Evolutionary conservation across 2,888 invertebrate species (phyloP), one percentile per base, ranked within the genome.

Genomic region (Xanthia icteritia): DNA sequence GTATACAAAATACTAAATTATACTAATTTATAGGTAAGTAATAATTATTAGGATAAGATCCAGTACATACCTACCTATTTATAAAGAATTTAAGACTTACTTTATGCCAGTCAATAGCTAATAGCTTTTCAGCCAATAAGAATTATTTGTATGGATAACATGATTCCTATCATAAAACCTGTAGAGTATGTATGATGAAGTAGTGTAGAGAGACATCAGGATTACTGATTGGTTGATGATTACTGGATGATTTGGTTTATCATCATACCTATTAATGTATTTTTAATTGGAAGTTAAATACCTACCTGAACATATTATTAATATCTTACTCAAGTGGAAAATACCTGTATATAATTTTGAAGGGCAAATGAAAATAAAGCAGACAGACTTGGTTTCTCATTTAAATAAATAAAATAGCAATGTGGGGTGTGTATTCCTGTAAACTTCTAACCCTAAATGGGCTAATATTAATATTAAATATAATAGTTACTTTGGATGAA

Each of bases 211-310:
- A 51, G 51, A 51, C 20, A 20, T 51, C 51, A 51, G 56, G 75
- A 73, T 45, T 56, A 75, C 11, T 56, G 9, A n/a, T n/a, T n/a
- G n/a, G n/a, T n/a, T n/a, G n/a, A n/a, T n/a, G n/a, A n/a, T n/a
- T n/a, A n/a, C n/a, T n/a, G n/a, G n/a, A 20, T 56, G 31, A 73
- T 75, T 73, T 23, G 11, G 23, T 72, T 74, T 42, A 45, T 73
- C 13, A 31, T 73, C 42, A 54, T 17, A 27, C 13, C 11, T 60
- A 27, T 23, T 70, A 27, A 79, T 80, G 36, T 54, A 61, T 54
- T 27, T 51, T 54, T 27, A 36, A 63, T 56, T 73, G 5, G 27
- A 39, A 36, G 42, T 60, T 42, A 51, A 3, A 51, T 23, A 36
- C 5, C 27, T 60, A 60, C 17, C 13, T 51, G 3, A 56, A 27